Conservation (phyloP, 2,113 vertebrate genomes). For the Poecilia latipinna region DNA sequence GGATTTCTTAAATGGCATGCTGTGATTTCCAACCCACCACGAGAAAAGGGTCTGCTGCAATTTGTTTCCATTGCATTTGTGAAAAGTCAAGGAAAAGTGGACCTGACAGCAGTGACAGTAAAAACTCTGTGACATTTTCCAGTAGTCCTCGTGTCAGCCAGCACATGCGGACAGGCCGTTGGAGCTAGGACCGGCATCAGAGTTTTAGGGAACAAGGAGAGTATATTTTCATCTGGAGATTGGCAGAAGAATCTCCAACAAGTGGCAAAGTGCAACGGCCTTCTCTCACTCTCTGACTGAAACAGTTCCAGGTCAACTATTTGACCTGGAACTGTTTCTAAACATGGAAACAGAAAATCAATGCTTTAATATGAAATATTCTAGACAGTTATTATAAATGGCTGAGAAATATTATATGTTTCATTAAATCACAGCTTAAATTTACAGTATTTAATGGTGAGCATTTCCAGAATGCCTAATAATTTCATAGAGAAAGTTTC, state of each 20-base stretch:
- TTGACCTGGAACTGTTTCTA: neutral
- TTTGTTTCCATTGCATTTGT: slow-evolving; percentile 76
- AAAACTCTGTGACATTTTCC: slow-evolving; percentile 79
- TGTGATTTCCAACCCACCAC: slow-evolving; percentile 57
- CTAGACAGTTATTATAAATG: no score
- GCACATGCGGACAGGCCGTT: slow-evolving; percentile 63
- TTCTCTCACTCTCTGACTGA: neutral
- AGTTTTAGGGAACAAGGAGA: slow-evolving; percentile 52
- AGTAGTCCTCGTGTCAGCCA: slow-evolving; percentile 66
- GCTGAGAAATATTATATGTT: no score
- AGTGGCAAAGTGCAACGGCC: neutral
- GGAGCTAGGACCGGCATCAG: slow-evolving; percentile 44
- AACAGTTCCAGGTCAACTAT: neutral
- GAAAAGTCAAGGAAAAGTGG: slow-evolving; percentile 69
- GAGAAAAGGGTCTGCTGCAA: slow-evolving; percentile 43
- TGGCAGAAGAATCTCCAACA: slow-evolving; percentile 19
- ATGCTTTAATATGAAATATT: neutral
- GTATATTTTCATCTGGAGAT: slow-evolving; percentile 12
- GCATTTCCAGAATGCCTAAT: no score
- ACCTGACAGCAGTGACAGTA: slow-evolving; percentile 75
- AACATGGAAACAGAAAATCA: neutral
- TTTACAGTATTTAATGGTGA: no score
- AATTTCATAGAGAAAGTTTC: no score
- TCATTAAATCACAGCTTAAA: no score
- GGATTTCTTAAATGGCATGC: slow-evolving; percentile 57